Percentiles rank a stretch among this genome's conserved stretches.
These are phyloP conservation scores for Anisognathus igniventris DNA, from an alignment of 2,797 vertebrate species.

Conservation along the genomic window DNA sequence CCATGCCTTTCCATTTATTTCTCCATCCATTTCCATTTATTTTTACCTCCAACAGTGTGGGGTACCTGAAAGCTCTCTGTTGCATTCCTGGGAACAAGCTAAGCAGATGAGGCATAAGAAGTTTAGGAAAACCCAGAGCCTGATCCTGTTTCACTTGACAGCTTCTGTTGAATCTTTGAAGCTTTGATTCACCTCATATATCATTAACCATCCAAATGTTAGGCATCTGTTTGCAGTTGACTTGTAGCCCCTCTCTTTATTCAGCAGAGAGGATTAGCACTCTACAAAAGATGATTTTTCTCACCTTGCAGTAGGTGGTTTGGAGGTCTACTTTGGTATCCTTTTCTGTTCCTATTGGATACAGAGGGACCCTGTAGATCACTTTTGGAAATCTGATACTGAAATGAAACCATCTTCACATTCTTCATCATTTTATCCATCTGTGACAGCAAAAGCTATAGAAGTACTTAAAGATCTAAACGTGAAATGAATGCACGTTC, in stretches of 20 bases:
- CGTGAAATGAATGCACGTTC: background rate
- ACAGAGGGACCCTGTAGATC: background rate
- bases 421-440: background rate
- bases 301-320: background rate
- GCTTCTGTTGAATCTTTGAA: background rate
- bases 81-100: background rate
- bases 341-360: background rate
- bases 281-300: background rate
- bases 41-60: background rate
- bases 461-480: constrained; percentile 5
- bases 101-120: background rate
- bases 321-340: background rate
- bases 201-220: background rate
- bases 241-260: background rate
- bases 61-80: background rate
- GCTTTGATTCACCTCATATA: background rate
- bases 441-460: background rate
- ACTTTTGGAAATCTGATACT: background rate
- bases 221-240: background rate
- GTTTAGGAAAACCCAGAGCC: background rate
- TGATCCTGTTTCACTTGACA: background rate
- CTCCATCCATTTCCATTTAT: background rate
- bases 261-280: background rate
- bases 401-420: background rate
- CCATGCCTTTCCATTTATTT: background rate